Conservation (phyloP, 1,140 invertebrate genomes). For the Lepidostoma basale region DNA sequence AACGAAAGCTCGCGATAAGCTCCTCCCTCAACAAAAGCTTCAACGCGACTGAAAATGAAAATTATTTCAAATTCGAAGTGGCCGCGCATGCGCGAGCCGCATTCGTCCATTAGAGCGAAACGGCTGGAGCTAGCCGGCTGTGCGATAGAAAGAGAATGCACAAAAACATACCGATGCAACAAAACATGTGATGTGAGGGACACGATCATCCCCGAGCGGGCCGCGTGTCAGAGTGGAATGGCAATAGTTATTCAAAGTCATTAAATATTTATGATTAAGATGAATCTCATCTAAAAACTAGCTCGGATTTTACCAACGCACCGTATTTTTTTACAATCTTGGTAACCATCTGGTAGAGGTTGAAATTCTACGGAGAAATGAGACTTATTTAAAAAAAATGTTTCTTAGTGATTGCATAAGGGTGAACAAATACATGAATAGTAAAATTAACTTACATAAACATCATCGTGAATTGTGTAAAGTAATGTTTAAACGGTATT, state of each 20-base stretch:
- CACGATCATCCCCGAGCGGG: constrained; percentile 2
- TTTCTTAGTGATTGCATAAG: no score
- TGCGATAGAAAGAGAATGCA: constrained; percentile 33
- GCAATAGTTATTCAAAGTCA: constrained; percentile 16
- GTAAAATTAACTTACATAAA: no score
- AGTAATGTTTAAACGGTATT: no score
- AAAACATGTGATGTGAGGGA: constrained; percentile 39
- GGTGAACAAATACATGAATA: no score
- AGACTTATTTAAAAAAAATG: no score
- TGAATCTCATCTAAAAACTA: constrained; percentile 21
- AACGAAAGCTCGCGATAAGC: neutral
- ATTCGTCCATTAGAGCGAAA: constrained; percentile 11
- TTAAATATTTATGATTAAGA: constrained; percentile 38
- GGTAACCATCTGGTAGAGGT: no score
- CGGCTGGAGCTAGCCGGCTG: neutral
- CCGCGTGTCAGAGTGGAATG: constrained; percentile 1
- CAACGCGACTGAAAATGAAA: constrained; percentile 29
- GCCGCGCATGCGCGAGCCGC: constrained; percentile 24
- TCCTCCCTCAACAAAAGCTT: constrained; percentile 7
- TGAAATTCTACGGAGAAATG: no score
- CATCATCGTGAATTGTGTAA: no score
- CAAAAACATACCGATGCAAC: constrained; percentile 44
- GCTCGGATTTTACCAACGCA: no score
- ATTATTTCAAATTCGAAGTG: constrained; percentile 25
- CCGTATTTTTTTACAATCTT: no score